phyloP scores from a whole-genome alignment of 2,888 invertebrate genomes.

The Drosophila paranaensis region DNA sequence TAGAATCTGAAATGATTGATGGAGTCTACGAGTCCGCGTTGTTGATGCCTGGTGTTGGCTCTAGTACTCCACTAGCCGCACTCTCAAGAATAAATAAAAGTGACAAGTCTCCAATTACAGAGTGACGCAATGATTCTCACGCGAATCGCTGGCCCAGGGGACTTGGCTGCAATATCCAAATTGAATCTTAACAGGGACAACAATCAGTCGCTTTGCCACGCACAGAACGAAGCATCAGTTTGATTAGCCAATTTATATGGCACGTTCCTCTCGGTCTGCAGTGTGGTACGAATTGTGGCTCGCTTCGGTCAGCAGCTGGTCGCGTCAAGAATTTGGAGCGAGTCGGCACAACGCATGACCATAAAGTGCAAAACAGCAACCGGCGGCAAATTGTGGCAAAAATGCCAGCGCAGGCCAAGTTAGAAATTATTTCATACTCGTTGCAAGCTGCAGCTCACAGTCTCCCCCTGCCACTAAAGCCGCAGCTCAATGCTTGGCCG shows the following conservation, averaged over 20 bases:
- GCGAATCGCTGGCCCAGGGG: constrained; percentile 34
- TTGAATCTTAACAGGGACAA: constrained; percentile 51
- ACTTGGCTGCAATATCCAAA: constrained; percentile 61
- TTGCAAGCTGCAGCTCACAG: constrained; percentile 38
- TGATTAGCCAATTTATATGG: constrained; percentile 84
- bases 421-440: constrained; percentile 82
- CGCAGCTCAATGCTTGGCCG: constrained; percentile 27
- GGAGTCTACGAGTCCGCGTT: not conserved
- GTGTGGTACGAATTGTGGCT: constrained; percentile 4
- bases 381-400: constrained; percentile 71
- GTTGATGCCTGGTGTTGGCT: not conserved
- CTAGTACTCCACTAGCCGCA: not conserved
- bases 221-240: constrained; percentile 58
- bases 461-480: not conserved
- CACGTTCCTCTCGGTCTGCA: constrained; percentile 74
- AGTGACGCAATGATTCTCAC: constrained; percentile 29
- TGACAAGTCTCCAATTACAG: constrained; percentile 10
- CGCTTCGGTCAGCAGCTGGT: constrained; percentile 26
- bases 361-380: constrained; percentile 58
- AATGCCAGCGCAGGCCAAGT: constrained; percentile 76
- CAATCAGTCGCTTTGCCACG: constrained; percentile 46
- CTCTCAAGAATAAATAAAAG: constrained; percentile 5
- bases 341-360: constrained; percentile 74
- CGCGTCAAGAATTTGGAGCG: constrained; percentile 77
- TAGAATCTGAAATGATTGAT: not conserved